A percentile compares a stretch with the other conserved stretches of the same genome.
phyloP scores from a whole-genome alignment of 2,797 vertebrate species.

The Clamator glandarius region DNA sequence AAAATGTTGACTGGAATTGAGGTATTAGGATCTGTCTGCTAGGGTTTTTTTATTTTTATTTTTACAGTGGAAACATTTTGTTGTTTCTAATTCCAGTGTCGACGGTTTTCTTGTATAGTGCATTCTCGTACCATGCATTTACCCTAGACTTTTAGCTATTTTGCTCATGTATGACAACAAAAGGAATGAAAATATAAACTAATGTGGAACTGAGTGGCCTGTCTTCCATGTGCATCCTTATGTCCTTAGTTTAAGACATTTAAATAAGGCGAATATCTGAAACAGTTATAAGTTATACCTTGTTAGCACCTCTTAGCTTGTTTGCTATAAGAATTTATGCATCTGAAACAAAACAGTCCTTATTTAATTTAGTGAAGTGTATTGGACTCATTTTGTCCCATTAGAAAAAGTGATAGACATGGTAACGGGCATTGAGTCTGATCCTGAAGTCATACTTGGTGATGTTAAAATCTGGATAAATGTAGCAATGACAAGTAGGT shows the following conservation, averaged over 20 bases:
- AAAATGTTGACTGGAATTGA: not conserved
- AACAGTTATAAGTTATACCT: not conserved
- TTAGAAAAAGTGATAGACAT: not conserved
- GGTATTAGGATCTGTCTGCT: not conserved
- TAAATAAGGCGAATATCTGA: not conserved
- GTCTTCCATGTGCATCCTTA: not conserved
- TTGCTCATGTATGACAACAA: not conserved
- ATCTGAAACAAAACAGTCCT: not conserved
- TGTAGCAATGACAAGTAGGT: not conserved
- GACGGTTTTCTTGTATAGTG: not conserved
- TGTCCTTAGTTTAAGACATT: not conserved
- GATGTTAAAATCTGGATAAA: not conserved
- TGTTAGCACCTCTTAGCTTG: not conserved
- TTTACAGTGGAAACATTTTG: not conserved
- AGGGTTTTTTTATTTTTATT: not conserved
- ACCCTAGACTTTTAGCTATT: not conserved
- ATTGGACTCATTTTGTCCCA: not conserved
- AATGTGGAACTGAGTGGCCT: not conserved
- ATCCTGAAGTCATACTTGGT: not conserved
- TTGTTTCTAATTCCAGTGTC: not conserved
- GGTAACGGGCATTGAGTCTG: fast-evolving
- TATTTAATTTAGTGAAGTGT: not conserved
- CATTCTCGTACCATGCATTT: not conserved
- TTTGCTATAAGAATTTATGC: not conserved
- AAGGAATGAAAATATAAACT: not conserved